These are phyloP conservation scores for Drosophila guanche DNA, from an alignment of 1,140 invertebrate species.

Conservation along the genomic window DNA sequence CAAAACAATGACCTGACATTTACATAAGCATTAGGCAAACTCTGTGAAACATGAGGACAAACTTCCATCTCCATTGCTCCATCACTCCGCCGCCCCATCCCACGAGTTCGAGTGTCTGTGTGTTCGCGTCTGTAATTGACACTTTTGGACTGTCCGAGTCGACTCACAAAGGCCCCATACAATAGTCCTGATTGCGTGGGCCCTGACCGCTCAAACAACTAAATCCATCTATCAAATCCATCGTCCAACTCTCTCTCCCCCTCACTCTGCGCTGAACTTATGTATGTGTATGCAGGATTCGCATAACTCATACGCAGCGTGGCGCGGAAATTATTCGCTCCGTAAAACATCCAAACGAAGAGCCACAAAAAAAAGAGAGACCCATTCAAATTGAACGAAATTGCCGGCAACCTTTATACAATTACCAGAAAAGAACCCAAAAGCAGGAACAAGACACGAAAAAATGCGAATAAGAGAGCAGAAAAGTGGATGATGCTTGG, in stretches of 20 bases:
- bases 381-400: constrained; percentile 71
- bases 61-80: constrained; percentile 3
- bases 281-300: constrained; percentile 27
- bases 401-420: constrained; percentile 67
- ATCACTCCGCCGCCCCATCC: not conserved
- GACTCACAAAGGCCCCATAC: constrained; percentile 53
- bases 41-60: not conserved
- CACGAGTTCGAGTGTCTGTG: constrained; percentile 4
- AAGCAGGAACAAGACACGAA: constrained; percentile 11
- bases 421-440: constrained; percentile 51
- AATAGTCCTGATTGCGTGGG: constrained; percentile 61
- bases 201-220: constrained; percentile 22
- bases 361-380: constrained; percentile 52
- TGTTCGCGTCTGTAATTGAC: constrained; percentile 68
- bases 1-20: constrained; percentile 71
- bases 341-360: constrained; percentile 30
- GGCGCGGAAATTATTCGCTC: constrained; percentile 50
- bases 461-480: constrained; percentile 19
- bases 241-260: constrained; percentile 2
- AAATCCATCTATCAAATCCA: constrained; percentile 36
- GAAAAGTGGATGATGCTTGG: constrained; percentile 30
- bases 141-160: constrained; percentile 39
- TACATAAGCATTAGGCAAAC: constrained; percentile 63
- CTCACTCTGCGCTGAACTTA: too few relatives aligned
- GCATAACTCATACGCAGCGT: constrained; percentile 56